Base-by-base conservation (phyloP, 92 coral and sea anemone species). In the Parazoanthus darwini region DNA sequence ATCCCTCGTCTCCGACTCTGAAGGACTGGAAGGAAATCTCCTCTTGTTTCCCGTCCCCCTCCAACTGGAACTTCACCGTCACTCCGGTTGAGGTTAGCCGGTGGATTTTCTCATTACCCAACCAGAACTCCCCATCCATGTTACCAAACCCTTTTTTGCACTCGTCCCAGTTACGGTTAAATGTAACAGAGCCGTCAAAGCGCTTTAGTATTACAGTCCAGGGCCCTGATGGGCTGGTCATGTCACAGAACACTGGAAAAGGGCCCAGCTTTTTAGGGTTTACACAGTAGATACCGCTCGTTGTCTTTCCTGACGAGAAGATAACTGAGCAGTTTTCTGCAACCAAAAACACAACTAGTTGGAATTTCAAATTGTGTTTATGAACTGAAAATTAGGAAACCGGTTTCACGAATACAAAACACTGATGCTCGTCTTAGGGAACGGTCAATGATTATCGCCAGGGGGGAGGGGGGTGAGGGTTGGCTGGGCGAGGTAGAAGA, bases 321-420 rank as follows among this genome's bases (percentile, higher is more conserved):
- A 73, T 33, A 16, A 39, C 77, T 35, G 77, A 23, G 77, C 77
- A 73, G 77, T 43, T 73, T 73, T 73, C 77, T 73, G 43, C 5
- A 73, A 73, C 6, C 6, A 33, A 29, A 8, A 73, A 73, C 42
- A 70, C 26, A n/a, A 29, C 33, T 5, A 73, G 2, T 36, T 73
- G 11, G 75, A 8, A 3, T 71, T 0, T 71, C 14, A 26, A n/a
- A 13, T 58, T 58, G 4, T 58, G 15, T 1, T 14, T 4, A 39
- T 39, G 42, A 39, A 46, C 1, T 0, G 51, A 10, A 39, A 39
- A 39, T 4, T 39, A 39, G 42, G 3, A 39, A 39, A 39, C 42
- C 42, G 42, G 42, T 4, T 39, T 39, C 42, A 39, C 42, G 42
- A 39, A 39, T 39, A 39, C 42, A 39, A 39, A 39, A 39, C 42